These are phyloP conservation scores for Megathymus violae DNA, from an alignment of 1,140 invertebrate species.

Conservation along the genomic window DNA sequence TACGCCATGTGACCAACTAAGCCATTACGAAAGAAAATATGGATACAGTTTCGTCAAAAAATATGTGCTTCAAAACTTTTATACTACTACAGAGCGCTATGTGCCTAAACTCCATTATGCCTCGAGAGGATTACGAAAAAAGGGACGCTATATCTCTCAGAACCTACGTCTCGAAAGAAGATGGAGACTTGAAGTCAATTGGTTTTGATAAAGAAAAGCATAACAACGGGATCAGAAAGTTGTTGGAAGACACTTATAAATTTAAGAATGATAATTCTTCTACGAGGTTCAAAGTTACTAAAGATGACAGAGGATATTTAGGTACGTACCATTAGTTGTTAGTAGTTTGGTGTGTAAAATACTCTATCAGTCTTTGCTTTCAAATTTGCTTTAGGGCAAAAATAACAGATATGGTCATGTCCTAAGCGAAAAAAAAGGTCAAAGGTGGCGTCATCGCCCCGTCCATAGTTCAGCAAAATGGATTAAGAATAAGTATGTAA, in stretches of 20 bases:
- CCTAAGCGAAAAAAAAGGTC: too few relatives aligned
- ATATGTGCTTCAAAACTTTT: background rate
- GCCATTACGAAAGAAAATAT: conserved; percentile 1
- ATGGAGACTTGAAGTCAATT: conserved; percentile 1
- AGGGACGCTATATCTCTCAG: too few relatives aligned
- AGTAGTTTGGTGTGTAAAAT: too few relatives aligned
- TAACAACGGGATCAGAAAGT: conserved; percentile 52
- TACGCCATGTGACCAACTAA: background rate
- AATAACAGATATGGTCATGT: too few relatives aligned
- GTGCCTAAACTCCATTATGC: background rate
- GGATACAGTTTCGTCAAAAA: background rate
- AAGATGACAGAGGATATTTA: conserved; percentile 44
- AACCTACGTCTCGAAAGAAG: background rate
- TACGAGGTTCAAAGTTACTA: conserved; percentile 55
- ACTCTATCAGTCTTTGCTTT: too few relatives aligned
- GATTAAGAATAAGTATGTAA: too few relatives aligned
- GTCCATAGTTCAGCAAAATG: too few relatives aligned
- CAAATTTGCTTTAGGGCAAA: too few relatives aligned
- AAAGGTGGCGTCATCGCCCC: too few relatives aligned
- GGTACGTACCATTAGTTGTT: too few relatives aligned
- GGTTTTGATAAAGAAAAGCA: conserved; percentile 33
- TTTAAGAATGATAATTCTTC: conserved; percentile 64
- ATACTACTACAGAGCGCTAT: background rate
- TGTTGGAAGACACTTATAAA: conserved; percentile 66
- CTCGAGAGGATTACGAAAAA: background rate